A percentile compares a stretch with the other conserved stretches of the same genome.
Evolutionary conservation across 2,113 vertebrate genomes (phyloP).

Genomic region (Ailurus styani): DNA sequence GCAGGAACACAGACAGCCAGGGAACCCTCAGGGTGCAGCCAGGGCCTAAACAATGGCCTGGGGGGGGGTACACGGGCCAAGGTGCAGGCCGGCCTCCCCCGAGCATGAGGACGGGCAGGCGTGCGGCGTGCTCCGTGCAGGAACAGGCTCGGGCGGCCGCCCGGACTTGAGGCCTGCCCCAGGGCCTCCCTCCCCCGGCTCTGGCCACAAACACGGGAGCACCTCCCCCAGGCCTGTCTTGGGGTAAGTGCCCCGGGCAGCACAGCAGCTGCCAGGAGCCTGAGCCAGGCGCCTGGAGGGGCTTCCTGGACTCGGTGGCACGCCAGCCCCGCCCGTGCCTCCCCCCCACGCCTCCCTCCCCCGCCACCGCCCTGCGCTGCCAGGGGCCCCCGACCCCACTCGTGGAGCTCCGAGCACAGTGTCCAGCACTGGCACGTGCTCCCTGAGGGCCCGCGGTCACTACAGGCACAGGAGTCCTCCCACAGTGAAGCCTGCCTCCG

Average conservation of each 20-base stretch:
- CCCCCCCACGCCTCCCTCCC: not conserved
- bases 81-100: not conserved
- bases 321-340: not conserved
- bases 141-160: accelerated
- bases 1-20: not conserved
- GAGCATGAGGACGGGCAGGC: accelerated
- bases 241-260: accelerated
- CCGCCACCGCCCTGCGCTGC: accelerated
- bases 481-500: accelerated
- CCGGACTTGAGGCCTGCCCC: no score
- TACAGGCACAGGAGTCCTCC: not conserved
- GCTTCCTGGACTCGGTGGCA: not conserved
- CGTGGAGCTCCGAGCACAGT: accelerated
- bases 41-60: not conserved
- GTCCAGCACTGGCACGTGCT: accelerated
- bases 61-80: not conserved
- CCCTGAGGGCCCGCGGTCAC: accelerated
- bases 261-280: not conserved
- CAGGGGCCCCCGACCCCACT: accelerated
- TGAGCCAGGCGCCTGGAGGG: not conserved
- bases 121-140: not conserved
- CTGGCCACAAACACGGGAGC: not conserved
- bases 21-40: accelerated
- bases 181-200: not conserved
- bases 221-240: accelerated